Percentiles rank a stretch among this genome's conserved stretches.
Evolutionary conservation across 2,888 invertebrate genomes (phyloP).

Genomic region (Drosophila paracracens): DNA sequence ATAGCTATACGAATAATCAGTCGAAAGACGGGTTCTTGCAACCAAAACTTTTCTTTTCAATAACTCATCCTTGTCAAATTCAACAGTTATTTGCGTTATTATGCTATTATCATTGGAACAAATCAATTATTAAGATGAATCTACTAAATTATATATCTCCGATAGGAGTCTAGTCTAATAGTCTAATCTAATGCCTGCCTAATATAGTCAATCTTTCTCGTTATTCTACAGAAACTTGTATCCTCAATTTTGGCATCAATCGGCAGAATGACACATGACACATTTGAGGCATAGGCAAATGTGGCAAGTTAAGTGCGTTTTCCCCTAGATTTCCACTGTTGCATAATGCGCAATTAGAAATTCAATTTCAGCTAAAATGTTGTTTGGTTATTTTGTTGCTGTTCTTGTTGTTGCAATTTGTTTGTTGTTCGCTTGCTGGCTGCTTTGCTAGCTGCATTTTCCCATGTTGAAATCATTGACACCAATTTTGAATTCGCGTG

Average conservation of each 20-base stretch:
- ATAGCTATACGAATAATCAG: background rate
- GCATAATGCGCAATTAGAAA: slow-evolving; percentile 78
- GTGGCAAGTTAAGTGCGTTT: slow-evolving; percentile 34
- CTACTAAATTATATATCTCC: background rate
- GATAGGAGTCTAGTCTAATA: too few relatives aligned
- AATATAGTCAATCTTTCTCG: background rate
- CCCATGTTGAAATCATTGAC: slow-evolving; percentile 81
- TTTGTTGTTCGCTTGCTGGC: slow-evolving; percentile 20
- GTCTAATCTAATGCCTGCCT: background rate
- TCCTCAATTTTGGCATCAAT: background rate
- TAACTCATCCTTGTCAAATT: too few relatives aligned
- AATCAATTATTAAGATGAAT: background rate
- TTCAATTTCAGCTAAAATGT: slow-evolving; percentile 68
- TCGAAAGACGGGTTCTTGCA: too few relatives aligned
- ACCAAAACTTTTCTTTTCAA: background rate
- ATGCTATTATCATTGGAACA: background rate
- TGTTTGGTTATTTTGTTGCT: slow-evolving; percentile 26
- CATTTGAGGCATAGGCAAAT: slow-evolving; percentile 11
- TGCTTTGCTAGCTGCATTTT: slow-evolving; percentile 54
- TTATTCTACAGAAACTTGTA: background rate
- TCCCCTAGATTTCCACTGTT: slow-evolving; percentile 48
- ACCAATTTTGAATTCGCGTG: slow-evolving; percentile 68
- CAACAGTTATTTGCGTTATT: rapidly evolving
- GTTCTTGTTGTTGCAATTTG: slow-evolving; percentile 20
- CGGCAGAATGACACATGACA: slow-evolving; percentile 15